Conservation (phyloP, 2,888 invertebrate species). For the Drosophila koepferae region DNA sequence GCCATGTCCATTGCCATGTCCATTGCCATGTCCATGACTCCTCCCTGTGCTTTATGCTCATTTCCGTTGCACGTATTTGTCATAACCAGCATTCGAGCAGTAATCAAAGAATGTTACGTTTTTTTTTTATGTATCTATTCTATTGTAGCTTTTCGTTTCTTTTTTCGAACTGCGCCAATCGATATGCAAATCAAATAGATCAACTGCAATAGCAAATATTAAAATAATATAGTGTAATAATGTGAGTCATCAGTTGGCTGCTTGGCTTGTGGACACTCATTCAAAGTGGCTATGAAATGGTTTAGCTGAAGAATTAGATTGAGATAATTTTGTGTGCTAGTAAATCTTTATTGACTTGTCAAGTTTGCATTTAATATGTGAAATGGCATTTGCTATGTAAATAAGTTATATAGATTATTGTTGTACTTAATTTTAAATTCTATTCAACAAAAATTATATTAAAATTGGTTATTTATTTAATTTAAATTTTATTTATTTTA, state of each 20-base stretch:
- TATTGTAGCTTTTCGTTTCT: conserved; percentile 9
- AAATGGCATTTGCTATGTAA: background rate
- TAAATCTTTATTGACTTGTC: background rate
- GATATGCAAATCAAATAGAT: conserved; percentile 17
- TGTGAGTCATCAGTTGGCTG: conserved; percentile 1
- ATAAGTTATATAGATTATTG: no score
- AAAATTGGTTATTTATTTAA: no score
- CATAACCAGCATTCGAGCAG: conserved; percentile 28
- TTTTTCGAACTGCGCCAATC: conserved; percentile 19
- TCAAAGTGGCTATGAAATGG: background rate
- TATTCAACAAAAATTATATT: no score
- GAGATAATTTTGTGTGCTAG: no score
- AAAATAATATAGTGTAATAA: conserved; percentile 4
- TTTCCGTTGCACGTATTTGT: conserved; percentile 55
- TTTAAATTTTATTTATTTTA: no score
- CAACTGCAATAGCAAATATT: conserved; percentile 1
- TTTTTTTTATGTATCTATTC: conserved; percentile 47
- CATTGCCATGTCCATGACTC: background rate
- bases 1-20: background rate
- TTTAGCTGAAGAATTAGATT: background rate
- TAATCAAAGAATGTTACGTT: conserved; percentile 64
- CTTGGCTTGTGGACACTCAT: background rate
- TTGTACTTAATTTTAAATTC: no score
- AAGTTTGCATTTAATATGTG: background rate
- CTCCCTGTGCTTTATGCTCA: conserved; percentile 21